Evolutionary conservation across 1,140 invertebrate genomes (phyloP), one percentile per base, ranked within the genome.

Genomic region (Ditylenchus dipsaci): DNA sequence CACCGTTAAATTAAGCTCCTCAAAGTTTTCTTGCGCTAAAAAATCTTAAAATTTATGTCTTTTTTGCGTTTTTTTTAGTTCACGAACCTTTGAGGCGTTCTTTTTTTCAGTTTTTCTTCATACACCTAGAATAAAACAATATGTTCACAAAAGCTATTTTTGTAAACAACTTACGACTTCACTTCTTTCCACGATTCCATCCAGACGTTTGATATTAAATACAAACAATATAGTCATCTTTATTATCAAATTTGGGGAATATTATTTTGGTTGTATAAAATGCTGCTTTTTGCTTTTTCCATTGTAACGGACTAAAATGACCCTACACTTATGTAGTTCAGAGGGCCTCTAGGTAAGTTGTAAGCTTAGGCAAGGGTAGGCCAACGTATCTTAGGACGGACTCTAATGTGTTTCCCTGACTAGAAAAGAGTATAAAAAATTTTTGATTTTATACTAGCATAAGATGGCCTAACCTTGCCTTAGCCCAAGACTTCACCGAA

Each of bases 11-110:
- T 75, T 71, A 19, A 76, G 26, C 19, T 73, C 67, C 15, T 58
- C 53, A n/a, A 70, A 42, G 38, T 73, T 72, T n/a, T 77, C 63
- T n/a, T 69, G 75, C 13, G 73, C 29, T 75, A 19, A 43, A 7
- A 19, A 29, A 33, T 38, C 19, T 23, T 64, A 65, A 73, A 63
- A 59, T 59, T 59, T 11, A 11, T 59, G 11, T 59, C 57, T 59
- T 11, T 59, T 13, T 59, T 59, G 11, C 21, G 11, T 59, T 26
- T 30, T 59, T 59, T 13, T 59, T 59, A 59, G 23, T 11, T 59
- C 11, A 45, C 43, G 11, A 45, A 45, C 43, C 43, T 45, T 13
- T 45, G n/a, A 45, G 43, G 11, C 43, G 43, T 45, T 45, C 43
- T n/a, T 45, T 45, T n/a, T 45, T n/a, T 45, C n/a, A 45, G 43